Percentiles rank a stretch among this genome's conserved stretches.
Conservation (phyloP, 2,888 invertebrate species). For the Agriopis leucophaearia region DNA sequence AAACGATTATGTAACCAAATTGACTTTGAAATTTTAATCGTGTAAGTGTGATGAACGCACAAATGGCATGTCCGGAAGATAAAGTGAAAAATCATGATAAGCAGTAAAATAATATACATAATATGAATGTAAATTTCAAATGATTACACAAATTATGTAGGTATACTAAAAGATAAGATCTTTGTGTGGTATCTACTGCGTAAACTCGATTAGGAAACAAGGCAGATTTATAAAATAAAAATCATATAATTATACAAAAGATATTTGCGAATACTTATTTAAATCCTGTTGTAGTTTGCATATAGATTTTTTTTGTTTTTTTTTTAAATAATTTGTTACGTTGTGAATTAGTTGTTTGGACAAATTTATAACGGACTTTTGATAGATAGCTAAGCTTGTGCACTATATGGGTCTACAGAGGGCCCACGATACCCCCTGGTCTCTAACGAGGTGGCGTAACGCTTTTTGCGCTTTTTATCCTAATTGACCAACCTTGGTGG, state of each 20-base stretch:
- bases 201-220: background rate
- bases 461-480: too few species aligned
- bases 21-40: slow-evolving; percentile 6
- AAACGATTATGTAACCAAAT: background rate
- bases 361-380: background rate
- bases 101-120: background rate
- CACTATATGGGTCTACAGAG: too few species aligned
- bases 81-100: background rate
- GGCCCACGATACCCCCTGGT: too few species aligned
- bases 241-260: background rate
- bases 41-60: background rate
- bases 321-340: background rate
- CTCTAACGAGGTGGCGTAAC: too few species aligned
- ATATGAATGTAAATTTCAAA: background rate
- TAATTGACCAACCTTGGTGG: too few species aligned
- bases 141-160: background rate
- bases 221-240: background rate
- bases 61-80: background rate
- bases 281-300: background rate
- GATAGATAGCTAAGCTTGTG: too few species aligned
- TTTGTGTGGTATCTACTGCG: too few species aligned
- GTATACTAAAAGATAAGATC: background rate
- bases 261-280: background rate
- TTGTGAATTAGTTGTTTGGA: background rate
- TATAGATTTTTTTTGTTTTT: background rate